A percentile compares a stretch with the other conserved stretches of the same genome.
Conservation (phyloP, 2,888 invertebrate species). For the Rhingia rostrata region DNA sequence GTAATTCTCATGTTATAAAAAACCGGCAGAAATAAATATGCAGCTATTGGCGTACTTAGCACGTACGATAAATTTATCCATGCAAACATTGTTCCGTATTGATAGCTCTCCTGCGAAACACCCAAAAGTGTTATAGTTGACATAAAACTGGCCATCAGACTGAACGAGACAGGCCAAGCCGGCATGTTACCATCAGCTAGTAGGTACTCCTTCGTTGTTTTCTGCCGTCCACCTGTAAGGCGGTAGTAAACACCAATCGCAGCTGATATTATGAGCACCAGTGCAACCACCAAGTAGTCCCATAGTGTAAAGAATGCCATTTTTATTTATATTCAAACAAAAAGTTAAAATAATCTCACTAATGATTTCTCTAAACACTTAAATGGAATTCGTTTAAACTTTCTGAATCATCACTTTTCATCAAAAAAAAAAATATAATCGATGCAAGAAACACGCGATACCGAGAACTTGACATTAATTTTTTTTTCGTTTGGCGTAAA, state of each 20-base stretch:
- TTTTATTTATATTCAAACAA: neutral
- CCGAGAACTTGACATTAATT: conserved; percentile 47
- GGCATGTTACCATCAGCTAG: conserved; percentile 92
- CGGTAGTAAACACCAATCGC: conserved; percentile 93
- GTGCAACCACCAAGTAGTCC: conserved; percentile 90
- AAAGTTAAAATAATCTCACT: neutral
- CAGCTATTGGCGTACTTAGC: conserved; percentile 90
- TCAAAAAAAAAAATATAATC: conserved; percentile 16
- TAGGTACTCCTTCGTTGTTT: conserved; percentile 94
- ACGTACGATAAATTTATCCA: conserved; percentile 90
- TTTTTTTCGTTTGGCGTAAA: neutral
- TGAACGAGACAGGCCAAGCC: conserved; percentile 91
- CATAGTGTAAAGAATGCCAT: conserved; percentile 85
- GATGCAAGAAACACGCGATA: conserved; percentile 30
- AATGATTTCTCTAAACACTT: neutral
- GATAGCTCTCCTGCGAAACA: conserved; percentile 94
- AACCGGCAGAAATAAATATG: conserved; percentile 91
- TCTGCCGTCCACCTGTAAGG: conserved; percentile 93
- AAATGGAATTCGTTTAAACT: neutral
- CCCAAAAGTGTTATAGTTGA: conserved; percentile 94
- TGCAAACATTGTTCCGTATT: conserved; percentile 90
- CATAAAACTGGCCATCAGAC: conserved; percentile 96
- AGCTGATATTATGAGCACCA: conserved; percentile 89
- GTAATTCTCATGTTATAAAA: conserved; percentile 92
- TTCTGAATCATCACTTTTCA: conserved; percentile 33